Conservation (phyloP, 1,140 invertebrate species). For the Dysdera silvatica region DNA sequence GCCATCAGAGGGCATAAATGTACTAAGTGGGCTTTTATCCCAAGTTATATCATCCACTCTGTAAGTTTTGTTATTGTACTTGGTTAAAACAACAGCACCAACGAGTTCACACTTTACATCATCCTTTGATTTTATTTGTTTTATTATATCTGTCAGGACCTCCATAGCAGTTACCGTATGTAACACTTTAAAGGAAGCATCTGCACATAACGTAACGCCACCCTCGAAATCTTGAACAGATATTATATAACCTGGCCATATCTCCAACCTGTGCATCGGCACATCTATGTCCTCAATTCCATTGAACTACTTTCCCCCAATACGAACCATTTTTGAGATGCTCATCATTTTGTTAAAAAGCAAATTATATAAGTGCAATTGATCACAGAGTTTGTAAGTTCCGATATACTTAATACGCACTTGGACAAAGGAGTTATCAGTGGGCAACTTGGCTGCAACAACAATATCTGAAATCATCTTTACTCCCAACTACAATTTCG, state of each 20-base stretch:
- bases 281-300: slow-evolving; percentile 59
- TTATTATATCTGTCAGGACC: slow-evolving; percentile 50
- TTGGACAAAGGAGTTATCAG: slow-evolving; percentile 50
- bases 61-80: slow-evolving; percentile 88
- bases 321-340: slow-evolving; percentile 63
- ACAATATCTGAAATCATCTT: slow-evolving; percentile 47
- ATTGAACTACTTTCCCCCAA: slow-evolving; percentile 72
- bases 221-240: slow-evolving; percentile 74
- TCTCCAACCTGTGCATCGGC: slow-evolving; percentile 70
- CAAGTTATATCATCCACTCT: slow-evolving; percentile 79
- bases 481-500: slow-evolving; percentile 61
- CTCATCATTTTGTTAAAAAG: slow-evolving; percentile 66
- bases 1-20: slow-evolving; percentile 52
- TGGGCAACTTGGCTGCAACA: slow-evolving; percentile 50
- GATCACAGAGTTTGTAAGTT: slow-evolving; percentile 56
- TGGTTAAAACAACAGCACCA: slow-evolving; percentile 69
- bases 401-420: slow-evolving; percentile 60
- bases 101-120: slow-evolving; percentile 54
- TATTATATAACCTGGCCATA: slow-evolving; percentile 84
- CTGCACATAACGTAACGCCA: slow-evolving; percentile 75
- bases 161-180: slow-evolving; percentile 68
- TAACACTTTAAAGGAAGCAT: slow-evolving; percentile 75
- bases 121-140: slow-evolving; percentile 43
- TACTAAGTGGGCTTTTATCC: slow-evolving; percentile 54
- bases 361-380: slow-evolving; percentile 77